phyloP scores from a whole-genome alignment of 2,888 invertebrate species.

The Pterostichus madidus region DNA sequence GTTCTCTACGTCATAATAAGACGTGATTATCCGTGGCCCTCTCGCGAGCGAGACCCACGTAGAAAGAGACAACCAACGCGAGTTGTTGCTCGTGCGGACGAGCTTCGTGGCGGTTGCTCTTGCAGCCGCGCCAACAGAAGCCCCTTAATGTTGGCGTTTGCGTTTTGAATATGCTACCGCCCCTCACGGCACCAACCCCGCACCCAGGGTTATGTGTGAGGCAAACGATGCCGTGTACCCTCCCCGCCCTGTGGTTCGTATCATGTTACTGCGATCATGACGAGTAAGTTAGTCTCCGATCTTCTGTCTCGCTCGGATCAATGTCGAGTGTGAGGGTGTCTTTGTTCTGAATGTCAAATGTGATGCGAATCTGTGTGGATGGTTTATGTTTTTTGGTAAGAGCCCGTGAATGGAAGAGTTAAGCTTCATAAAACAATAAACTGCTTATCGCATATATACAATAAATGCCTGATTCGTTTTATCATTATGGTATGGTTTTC shows the following conservation, averaged over 20 bases:
- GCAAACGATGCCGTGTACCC: conserved; percentile 25
- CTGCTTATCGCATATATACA: no score
- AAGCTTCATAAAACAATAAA: no score
- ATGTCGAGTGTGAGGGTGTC: neutral
- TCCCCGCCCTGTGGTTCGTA: conserved; percentile 16
- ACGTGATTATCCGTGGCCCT: conserved; percentile 70
- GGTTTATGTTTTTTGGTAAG: conserved; percentile 6
- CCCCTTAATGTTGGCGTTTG: conserved; percentile 67
- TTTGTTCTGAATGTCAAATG: neutral
- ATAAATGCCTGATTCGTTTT: no score
- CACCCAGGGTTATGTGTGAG: conserved; percentile 22
- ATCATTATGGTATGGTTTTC: no score
- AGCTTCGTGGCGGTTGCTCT: conserved; percentile 45
- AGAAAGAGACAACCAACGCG: conserved; percentile 6
- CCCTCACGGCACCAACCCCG: conserved; percentile 18
- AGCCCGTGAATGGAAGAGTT: neutral
- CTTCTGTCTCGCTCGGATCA: conserved; percentile 30
- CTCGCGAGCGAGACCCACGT: conserved; percentile 65
- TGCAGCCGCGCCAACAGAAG: conserved; percentile 29
- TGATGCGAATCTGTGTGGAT: conserved; percentile 2
- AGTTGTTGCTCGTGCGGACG: conserved; percentile 52
- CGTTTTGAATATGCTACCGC: conserved; percentile 64
- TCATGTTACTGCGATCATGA: conserved; percentile 48
- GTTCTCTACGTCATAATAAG: conserved; percentile 69
- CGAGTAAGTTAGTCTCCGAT: conserved; percentile 35